phyloP scores from a whole-genome alignment of 2,888 invertebrate genomes.

The Amblyjoppa fuscipennis region DNA sequence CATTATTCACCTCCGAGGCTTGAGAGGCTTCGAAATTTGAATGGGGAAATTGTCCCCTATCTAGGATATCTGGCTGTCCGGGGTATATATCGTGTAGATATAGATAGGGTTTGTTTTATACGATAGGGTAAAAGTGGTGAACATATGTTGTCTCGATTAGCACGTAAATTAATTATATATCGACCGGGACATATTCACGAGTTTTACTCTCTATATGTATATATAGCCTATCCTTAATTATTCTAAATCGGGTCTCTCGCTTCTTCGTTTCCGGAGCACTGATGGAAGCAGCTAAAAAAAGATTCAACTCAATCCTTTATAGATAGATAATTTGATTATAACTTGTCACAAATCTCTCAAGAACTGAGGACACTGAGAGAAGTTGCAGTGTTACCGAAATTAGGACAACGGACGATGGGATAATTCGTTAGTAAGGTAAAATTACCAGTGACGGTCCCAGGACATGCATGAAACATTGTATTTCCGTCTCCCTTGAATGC shows the following conservation, averaged over 20 bases:
- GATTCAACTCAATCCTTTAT: neutral
- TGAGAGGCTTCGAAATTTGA: constrained; percentile 39
- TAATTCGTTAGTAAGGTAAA: neutral
- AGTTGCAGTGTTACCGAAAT: neutral
- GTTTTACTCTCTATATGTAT: neutral
- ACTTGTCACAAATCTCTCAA: neutral
- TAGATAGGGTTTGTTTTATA: neutral
- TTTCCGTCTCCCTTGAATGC: too few species aligned
- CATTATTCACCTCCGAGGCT: constrained; percentile 23
- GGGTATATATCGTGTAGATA: neutral
- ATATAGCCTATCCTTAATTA: neutral
- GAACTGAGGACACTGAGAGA: neutral
- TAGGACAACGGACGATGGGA: neutral
- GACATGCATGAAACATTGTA: too few species aligned
- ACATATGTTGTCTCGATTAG: neutral
- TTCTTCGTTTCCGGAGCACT: neutral
- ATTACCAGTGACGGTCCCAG: too few species aligned
- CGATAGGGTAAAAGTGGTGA: neutral
- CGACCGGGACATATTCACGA: constrained; percentile 8
- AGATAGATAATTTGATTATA: neutral
- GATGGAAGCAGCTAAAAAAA: neutral
- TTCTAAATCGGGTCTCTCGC: neutral
- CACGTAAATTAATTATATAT: neutral
- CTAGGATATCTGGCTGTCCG: neutral
- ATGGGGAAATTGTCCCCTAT: constrained; percentile 25